phyloP scores from a whole-genome alignment of 2,113 vertebrate genomes.

The Bos javanicus region DNA sequence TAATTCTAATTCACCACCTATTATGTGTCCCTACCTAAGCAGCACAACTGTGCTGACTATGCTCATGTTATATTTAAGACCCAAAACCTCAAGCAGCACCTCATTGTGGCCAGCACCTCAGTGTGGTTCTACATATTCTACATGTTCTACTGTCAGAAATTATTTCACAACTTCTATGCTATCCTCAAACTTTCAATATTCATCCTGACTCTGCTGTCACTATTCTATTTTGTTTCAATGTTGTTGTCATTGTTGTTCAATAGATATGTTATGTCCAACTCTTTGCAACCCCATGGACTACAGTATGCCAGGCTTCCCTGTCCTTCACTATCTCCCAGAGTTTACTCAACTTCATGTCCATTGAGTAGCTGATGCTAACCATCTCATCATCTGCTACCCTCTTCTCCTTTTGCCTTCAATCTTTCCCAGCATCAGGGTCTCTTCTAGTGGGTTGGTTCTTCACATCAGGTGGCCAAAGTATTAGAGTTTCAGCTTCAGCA shows the following conservation, averaged over 20 bases:
- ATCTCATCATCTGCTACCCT: not conserved
- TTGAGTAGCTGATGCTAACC: not conserved
- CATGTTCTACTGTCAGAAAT: not conserved
- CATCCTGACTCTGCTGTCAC: not conserved
- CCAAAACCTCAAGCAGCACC: not conserved
- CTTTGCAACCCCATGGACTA: not conserved
- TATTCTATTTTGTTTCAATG: not conserved
- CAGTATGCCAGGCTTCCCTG: not conserved
- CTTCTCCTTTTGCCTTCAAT: not conserved
- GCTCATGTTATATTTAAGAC: not conserved
- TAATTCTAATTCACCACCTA: not conserved
- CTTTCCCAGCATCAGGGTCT: not conserved
- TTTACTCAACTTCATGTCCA: not conserved
- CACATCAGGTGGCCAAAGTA: not conserved
- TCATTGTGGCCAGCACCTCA: not conserved
- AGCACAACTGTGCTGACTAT: not conserved
- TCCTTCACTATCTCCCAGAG: not conserved
- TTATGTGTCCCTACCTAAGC: not conserved
- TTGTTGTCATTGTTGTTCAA: not conserved
- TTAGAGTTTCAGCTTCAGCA: not conserved
- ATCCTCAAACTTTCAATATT: not conserved
- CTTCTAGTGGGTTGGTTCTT: not conserved
- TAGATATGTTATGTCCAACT: not conserved
- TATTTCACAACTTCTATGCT: not conserved
- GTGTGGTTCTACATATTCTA: not conserved